A percentile compares a stretch with the other conserved stretches of the same genome.
phyloP scores from a whole-genome alignment of 2,888 invertebrate species.

The Rhagophthalmus giganteus region DNA sequence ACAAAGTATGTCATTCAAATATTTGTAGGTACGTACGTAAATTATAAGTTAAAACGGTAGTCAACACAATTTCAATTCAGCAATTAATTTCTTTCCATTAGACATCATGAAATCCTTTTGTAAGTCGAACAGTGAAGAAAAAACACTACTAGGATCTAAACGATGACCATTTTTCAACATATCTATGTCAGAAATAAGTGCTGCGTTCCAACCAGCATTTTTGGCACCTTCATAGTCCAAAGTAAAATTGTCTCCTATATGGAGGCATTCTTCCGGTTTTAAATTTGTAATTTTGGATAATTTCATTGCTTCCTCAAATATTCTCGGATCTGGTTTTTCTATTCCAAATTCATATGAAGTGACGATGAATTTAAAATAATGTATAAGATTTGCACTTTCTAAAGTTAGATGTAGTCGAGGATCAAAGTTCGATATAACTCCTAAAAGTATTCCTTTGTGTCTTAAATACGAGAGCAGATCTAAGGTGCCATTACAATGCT shows the following conservation, averaged over 20 bases:
- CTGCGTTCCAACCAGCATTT: slow-evolving; percentile 75
- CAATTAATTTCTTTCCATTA: slow-evolving; percentile 36
- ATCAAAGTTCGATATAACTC: slow-evolving; percentile 89
- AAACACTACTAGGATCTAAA: slow-evolving; percentile 56
- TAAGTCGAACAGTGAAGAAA: slow-evolving; percentile 58
- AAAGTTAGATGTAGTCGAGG: slow-evolving; percentile 74
- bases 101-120: slow-evolving; percentile 51
- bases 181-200: slow-evolving; percentile 52
- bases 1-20: too few relatives aligned
- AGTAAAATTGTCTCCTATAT: slow-evolving; percentile 77
- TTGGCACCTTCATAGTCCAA: slow-evolving; percentile 80
- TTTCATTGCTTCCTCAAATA: slow-evolving; percentile 69
- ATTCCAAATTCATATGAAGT: slow-evolving; percentile 74
- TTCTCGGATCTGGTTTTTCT: slow-evolving; percentile 74
- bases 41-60: too few relatives aligned
- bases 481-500: slow-evolving; percentile 65
- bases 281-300: slow-evolving; percentile 54
- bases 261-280: slow-evolving; percentile 69
- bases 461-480: slow-evolving; percentile 67
- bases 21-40: too few relatives aligned
- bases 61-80: slow-evolving; percentile 9
- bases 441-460: slow-evolving; percentile 59
- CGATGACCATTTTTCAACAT: slow-evolving; percentile 47
- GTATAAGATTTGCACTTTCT: slow-evolving; percentile 64
- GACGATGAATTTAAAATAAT: slow-evolving; percentile 78